A percentile compares a stretch with the other conserved stretches of the same genome.
Conservation (phyloP, 2,888 invertebrate species). For the Crioceris asparagi region DNA sequence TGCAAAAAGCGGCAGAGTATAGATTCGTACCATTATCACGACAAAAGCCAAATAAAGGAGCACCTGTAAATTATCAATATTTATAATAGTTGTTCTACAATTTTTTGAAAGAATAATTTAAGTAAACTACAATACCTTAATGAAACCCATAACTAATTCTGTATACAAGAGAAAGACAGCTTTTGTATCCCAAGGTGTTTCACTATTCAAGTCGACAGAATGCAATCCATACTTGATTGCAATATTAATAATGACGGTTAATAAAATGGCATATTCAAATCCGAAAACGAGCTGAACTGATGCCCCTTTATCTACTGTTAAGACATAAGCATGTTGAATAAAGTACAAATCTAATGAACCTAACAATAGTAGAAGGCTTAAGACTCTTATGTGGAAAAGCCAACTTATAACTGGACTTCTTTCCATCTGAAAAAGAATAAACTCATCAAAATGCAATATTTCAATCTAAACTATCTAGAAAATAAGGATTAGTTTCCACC, state of each 20-base stretch:
- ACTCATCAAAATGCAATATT: too few species aligned
- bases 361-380: constrained; percentile 71
- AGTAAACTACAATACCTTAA: constrained; percentile 42
- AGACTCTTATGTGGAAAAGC: constrained; percentile 86
- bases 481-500: too few species aligned
- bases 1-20: constrained; percentile 95
- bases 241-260: constrained; percentile 88
- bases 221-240: constrained; percentile 85
- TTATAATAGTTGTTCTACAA: too few species aligned
- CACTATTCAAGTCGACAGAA: constrained; percentile 79
- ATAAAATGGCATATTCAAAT: constrained; percentile 95
- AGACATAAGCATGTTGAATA: constrained; percentile 87
- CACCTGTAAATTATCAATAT: too few species aligned
- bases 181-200: constrained; percentile 98
- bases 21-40: constrained; percentile 86
- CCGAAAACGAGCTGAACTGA: constrained; percentile 98
- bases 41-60: constrained; percentile 83
- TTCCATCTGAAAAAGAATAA: constrained; percentile 90
- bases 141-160: constrained; percentile 85
- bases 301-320: constrained; percentile 85
- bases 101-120: background rate
- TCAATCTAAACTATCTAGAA: too few species aligned
- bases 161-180: constrained; percentile 95
- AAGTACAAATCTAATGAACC: constrained; percentile 78
- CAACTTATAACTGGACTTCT: constrained; percentile 93